Percentiles rank a stretch among this genome's conserved stretches.
phyloP scores from a whole-genome alignment of 2,888 invertebrate species.

The Oligia fasciuncula region DNA sequence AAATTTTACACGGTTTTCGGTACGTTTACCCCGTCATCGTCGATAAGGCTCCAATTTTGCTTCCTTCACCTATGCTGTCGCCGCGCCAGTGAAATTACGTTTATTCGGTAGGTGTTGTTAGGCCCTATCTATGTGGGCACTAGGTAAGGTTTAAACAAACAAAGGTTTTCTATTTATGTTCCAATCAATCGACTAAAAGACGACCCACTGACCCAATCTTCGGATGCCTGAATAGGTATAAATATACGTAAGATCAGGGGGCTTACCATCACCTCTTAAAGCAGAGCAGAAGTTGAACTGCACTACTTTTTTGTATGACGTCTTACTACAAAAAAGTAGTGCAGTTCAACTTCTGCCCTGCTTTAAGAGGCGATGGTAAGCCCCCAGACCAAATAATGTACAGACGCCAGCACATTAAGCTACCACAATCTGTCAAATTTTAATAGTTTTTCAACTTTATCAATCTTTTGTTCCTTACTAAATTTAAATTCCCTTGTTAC shows the following conservation, averaged over 20 bases:
- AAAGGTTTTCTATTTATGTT: background rate
- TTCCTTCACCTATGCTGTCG: background rate
- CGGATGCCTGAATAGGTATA: background rate
- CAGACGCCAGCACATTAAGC: too few relatives aligned
- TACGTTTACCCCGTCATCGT: background rate
- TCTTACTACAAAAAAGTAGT: too few relatives aligned
- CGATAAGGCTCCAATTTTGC: background rate
- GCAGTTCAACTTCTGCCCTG: too few relatives aligned
- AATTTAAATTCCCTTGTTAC: conserved; percentile 52
- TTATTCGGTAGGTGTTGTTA: background rate
- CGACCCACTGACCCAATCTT: background rate
- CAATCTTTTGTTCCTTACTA: background rate
- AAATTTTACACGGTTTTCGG: background rate
- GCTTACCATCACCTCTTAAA: too few relatives aligned
- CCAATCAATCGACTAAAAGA: too few relatives aligned
- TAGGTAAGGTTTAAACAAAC: background rate
- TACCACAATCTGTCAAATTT: too few relatives aligned
- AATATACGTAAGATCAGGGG: background rate
- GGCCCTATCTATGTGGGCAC: background rate
- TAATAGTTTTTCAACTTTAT: too few relatives aligned
- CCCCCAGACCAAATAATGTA: too few relatives aligned
- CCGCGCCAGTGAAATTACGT: background rate
- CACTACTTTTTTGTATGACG: too few relatives aligned
- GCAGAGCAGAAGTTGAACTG: too few relatives aligned
- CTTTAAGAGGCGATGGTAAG: too few relatives aligned